Percentiles rank a stretch among this genome's conserved stretches.
Evolutionary conservation across 1,140 invertebrate species (phyloP).

Genomic region (Drosophila mayri): DNA sequence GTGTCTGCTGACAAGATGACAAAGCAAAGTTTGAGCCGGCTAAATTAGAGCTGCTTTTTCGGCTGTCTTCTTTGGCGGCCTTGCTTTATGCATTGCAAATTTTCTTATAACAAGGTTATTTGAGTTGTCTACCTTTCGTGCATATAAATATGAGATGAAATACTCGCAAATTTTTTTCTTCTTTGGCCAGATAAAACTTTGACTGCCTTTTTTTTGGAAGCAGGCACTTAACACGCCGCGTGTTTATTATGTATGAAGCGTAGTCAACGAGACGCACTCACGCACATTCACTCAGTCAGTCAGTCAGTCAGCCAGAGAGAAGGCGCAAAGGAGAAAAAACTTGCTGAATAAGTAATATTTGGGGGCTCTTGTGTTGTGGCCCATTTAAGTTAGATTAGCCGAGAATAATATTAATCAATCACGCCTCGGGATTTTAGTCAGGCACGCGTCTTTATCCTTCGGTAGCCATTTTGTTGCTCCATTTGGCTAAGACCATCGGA

Average conservation of each 20-base stretch:
- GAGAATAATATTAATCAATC: constrained; percentile 84
- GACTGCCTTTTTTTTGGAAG: constrained; percentile 22
- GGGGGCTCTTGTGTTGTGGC: constrained; percentile 46
- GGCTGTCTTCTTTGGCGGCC: neutral
- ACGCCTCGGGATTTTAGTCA: constrained; percentile 75
- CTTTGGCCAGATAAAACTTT: constrained; percentile 30
- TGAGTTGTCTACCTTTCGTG: constrained; percentile 45
- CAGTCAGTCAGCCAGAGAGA: constrained; percentile 1
- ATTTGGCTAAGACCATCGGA: constrained; percentile 65
- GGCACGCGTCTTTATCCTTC: constrained; percentile 36
- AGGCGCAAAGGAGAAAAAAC: constrained; percentile 33
- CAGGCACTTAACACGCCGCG: constrained; percentile 76
- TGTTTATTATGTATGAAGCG: constrained; percentile 83
- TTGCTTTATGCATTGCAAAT: constrained; percentile 44
- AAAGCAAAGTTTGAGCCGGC: constrained; percentile 35
- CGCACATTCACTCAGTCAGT: constrained; percentile 43
- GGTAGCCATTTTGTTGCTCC: constrained; percentile 77
- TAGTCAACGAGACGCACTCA: constrained; percentile 77
- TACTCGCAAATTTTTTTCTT: constrained; percentile 14
- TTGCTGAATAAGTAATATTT: constrained; percentile 80
- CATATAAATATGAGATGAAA: constrained; percentile 52
- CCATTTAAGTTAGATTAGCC: constrained; percentile 84
- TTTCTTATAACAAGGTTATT: constrained; percentile 46
- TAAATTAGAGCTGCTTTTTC: constrained; percentile 18
- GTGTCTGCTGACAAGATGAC: constrained; percentile 29